Percentiles rank a stretch among this genome's conserved stretches.
phyloP scores from a whole-genome alignment of 2,113 vertebrate species.

The Castor canadensis region DNA sequence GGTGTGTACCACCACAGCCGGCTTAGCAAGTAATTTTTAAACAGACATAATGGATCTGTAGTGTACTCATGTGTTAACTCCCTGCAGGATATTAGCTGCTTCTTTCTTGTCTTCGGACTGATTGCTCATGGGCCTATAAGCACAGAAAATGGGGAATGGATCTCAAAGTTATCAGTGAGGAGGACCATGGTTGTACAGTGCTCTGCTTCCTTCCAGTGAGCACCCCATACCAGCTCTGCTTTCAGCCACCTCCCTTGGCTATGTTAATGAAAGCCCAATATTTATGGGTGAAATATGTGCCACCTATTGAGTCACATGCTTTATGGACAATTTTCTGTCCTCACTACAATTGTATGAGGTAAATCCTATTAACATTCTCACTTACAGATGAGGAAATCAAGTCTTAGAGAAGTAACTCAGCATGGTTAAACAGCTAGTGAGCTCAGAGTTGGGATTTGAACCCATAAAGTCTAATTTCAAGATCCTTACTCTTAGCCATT shows the following conservation, averaged over 20 bases:
- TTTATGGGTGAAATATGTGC: background rate
- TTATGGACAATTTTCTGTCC: background rate
- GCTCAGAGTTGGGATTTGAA: background rate
- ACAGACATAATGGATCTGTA: background rate
- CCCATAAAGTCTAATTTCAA: background rate
- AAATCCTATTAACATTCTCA: background rate
- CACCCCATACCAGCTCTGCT: background rate
- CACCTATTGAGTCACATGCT: background rate
- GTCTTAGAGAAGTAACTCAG: background rate
- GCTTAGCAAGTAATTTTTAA: background rate
- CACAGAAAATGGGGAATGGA: background rate
- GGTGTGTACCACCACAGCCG: background rate
- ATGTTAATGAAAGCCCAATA: background rate
- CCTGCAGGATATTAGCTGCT: no score
- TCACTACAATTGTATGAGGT: background rate
- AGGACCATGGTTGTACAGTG: background rate
- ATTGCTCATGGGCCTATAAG: background rate
- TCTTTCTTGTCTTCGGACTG: background rate
- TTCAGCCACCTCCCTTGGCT: background rate
- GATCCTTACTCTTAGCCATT: background rate
- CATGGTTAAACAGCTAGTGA: background rate
- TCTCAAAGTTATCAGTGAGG: background rate
- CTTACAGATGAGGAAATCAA: background rate
- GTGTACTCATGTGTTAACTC: background rate
- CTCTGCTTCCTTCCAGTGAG: fast-evolving